Percentiles rank a stretch among this genome's conserved stretches.
Evolutionary conservation across 2,113 vertebrate species (phyloP).

Genomic region (Hippocampus comes): DNA sequence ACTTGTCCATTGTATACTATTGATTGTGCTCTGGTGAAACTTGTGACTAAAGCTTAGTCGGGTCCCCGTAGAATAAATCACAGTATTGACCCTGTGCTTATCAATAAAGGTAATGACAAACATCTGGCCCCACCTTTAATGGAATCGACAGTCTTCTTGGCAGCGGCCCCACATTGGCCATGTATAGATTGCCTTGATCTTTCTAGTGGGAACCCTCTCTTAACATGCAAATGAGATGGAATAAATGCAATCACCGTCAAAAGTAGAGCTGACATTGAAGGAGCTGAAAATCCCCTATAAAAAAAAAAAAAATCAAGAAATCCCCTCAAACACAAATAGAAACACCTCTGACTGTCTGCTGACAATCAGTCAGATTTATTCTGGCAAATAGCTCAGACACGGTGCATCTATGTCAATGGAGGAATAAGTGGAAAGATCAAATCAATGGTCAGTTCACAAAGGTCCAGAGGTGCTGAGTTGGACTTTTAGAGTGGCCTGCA

Average conservation of each 20-base stretch:
- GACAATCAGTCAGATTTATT: constrained; percentile 59
- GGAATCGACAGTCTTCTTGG: constrained; percentile 73
- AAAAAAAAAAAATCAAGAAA: constrained; percentile 22
- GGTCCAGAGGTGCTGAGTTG: constrained; percentile 69
- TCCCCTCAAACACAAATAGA: constrained; percentile 56
- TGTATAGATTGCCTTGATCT: constrained; percentile 73
- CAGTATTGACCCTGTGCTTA: constrained; percentile 74
- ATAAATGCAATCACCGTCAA: constrained; percentile 51
- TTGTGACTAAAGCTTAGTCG: constrained; percentile 77
- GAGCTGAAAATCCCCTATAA: constrained; percentile 42
- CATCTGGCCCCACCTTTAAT: constrained; percentile 77
- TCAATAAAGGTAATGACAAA: constrained; percentile 81
- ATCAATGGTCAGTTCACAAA: constrained; percentile 57
- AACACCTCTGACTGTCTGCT: constrained; percentile 50
- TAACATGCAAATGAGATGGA: constrained; percentile 60
- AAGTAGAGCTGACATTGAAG: constrained; percentile 48
- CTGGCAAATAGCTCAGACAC: constrained; percentile 55
- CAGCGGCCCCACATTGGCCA: constrained; percentile 54
- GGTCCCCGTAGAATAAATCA: constrained; percentile 76
- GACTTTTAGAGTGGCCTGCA: constrained; percentile 51
- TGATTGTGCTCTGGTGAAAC: constrained; percentile 70
- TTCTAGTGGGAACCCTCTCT: constrained; percentile 65
- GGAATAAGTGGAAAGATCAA: constrained; percentile 64
- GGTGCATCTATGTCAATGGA: constrained; percentile 61
- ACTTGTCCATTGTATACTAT: constrained; percentile 74